Evolutionary conservation across 2,888 invertebrate genomes (phyloP).

Genomic region (Epinotia brunnichana): DNA sequence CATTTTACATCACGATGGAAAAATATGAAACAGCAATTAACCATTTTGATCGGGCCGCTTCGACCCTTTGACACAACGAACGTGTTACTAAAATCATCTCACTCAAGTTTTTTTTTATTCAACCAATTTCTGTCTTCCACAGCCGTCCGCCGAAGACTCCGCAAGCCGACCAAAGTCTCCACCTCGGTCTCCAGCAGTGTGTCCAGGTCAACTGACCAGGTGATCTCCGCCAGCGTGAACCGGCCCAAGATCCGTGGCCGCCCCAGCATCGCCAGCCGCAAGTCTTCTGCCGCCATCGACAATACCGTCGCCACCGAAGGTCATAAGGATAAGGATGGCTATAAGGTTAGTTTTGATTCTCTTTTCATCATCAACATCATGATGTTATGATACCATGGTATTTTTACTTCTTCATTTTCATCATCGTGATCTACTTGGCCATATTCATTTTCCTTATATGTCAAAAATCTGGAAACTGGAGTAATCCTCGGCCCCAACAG

Average conservation of each 20-base stretch:
- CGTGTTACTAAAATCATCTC: too few relatives aligned
- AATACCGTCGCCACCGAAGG: slow-evolving; percentile 83
- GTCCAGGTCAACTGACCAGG: slow-evolving; percentile 84
- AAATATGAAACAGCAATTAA: too few relatives aligned
- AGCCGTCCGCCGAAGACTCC: slow-evolving; percentile 87
- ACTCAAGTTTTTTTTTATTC: too few relatives aligned
- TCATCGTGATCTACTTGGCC: background rate
- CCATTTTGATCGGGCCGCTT: too few relatives aligned
- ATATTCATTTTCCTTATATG: too few relatives aligned
- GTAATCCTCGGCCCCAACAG: too few relatives aligned
- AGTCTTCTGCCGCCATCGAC: slow-evolving; percentile 81
- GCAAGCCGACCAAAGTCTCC: slow-evolving; percentile 86
- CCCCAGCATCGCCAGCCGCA: slow-evolving; percentile 83
- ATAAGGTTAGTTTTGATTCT: slow-evolving; percentile 79
- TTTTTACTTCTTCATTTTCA: background rate
- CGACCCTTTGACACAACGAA: too few relatives aligned
- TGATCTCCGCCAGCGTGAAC: slow-evolving; percentile 83
- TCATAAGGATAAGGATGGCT: slow-evolving; percentile 88
- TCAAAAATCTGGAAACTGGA: too few relatives aligned
- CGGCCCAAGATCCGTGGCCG: slow-evolving; percentile 86
- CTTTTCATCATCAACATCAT: background rate
- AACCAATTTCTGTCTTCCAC: slow-evolving; percentile 50
- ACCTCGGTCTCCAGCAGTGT: slow-evolving; percentile 86
- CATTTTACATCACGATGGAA: background rate
- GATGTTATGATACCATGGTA: too few relatives aligned